phyloP scores from a whole-genome alignment of 2,113 vertebrate species.

The Pan troglodytes region NHGRI_mPanTro3-v2.1_pri NC_072403.2:95243501-95244000 shows the following conservation, averaged over 20 bases:
- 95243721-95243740: neutral
- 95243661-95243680: neutral
- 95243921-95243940: neutral
- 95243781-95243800: neutral
- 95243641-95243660: neutral
- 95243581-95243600: neutral
- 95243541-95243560: neutral
- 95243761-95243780: neutral
- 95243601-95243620: neutral
- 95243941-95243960: neutral
- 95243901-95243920: neutral
- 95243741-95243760: neutral
- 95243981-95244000: conserved; percentile 91
- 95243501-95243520: neutral
- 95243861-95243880: neutral
- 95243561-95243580: neutral
- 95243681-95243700: neutral
- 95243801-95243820: neutral
- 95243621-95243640: neutral
- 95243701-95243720: neutral
- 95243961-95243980: conserved; percentile 90
- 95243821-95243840: neutral
- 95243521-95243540: neutral
- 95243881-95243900: neutral
- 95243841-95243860: neutral